These are phyloP conservation scores for Sarcoramphus papa DNA, from an alignment of 2,797 vertebrate genomes.

Conservation along the genomic window DNA sequence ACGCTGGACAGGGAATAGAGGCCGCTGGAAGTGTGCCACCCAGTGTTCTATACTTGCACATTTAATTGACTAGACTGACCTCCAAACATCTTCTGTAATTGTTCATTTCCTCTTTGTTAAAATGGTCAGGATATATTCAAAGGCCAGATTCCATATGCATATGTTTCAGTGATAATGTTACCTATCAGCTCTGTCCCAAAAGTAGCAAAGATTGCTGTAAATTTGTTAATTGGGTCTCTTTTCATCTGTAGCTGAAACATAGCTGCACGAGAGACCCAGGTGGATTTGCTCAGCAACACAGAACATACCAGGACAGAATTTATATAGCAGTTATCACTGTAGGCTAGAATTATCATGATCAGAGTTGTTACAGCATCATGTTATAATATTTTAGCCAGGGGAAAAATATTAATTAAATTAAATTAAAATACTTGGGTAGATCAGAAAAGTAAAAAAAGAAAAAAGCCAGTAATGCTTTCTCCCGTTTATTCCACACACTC, in stretches of 20 bases:
- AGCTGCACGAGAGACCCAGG: neutral
- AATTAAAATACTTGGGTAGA: neutral
- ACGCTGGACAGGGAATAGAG: neutral
- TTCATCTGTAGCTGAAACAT: neutral
- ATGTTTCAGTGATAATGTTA: neutral
- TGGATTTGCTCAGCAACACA: neutral
- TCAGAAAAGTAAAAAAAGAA: neutral
- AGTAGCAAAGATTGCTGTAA: neutral
- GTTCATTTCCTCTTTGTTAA: neutral
- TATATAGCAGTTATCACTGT: neutral
- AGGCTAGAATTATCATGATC: neutral
- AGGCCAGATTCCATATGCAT: neutral
- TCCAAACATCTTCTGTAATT: neutral
- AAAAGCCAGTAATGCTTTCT: neutral
- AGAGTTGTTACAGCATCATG: neutral
- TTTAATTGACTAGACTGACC: neutral
- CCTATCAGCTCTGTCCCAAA: neutral
- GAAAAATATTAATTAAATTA: neutral
- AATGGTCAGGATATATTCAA: neutral
- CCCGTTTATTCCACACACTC: neutral
- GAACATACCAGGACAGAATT: neutral
- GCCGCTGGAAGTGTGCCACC: neutral
- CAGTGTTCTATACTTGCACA: neutral
- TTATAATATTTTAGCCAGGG: neutral
- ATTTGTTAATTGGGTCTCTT: neutral